Evolutionary conservation across 1,140 invertebrate genomes (phyloP).

Genomic region (Rhopalosiphum maidis): DNA sequence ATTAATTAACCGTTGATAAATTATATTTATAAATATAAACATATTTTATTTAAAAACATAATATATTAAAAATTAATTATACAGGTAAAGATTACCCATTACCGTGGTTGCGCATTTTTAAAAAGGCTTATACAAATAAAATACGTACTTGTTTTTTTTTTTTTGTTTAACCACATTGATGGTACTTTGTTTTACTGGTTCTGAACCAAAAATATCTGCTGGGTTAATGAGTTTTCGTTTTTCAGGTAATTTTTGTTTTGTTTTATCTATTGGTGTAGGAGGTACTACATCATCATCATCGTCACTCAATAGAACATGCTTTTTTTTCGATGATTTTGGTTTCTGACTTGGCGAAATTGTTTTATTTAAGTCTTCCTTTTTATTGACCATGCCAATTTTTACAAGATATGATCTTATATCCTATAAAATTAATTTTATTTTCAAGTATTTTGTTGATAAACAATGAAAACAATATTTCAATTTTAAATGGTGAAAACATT

Average conservation of each 20-base stretch:
- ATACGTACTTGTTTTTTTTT: conserved; percentile 10
- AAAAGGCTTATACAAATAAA: background rate
- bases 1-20: background rate
- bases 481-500: background rate
- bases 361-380: background rate
- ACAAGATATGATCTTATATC: background rate
- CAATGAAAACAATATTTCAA: background rate
- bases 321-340: conserved; percentile 11
- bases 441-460: background rate
- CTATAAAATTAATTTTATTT: background rate
- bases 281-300: conserved; percentile 45
- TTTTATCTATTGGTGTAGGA: background rate
- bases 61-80: background rate
- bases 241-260: background rate
- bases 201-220: conserved; percentile 34
- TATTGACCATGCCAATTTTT: background rate
- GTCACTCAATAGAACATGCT: conserved; percentile 5
- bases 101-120: too few relatives aligned
- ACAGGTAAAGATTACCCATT: too few relatives aligned
- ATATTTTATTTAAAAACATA: too few relatives aligned
- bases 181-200: conserved; percentile 35
- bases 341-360: background rate
- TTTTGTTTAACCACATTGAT: background rate
- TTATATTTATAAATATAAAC: background rate
- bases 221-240: conserved; percentile 1